Conservation (phyloP, 2,888 invertebrate species). For the Folsomia candida region DNA sequence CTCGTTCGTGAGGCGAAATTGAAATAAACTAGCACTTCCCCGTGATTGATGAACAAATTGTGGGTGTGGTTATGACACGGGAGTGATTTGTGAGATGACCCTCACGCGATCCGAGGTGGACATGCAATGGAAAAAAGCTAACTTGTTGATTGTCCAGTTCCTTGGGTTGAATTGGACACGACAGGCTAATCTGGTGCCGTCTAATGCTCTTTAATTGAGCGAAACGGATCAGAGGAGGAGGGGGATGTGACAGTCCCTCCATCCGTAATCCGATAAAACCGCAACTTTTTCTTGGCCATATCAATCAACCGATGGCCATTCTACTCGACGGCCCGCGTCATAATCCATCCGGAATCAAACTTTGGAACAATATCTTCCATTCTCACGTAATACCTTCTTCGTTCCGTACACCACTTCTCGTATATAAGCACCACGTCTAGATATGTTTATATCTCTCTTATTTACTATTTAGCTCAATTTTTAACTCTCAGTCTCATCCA, state of each 20-base stretch:
- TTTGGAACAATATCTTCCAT: not conserved
- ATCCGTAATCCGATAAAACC: conserved; percentile 11
- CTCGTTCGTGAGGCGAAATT: not conserved
- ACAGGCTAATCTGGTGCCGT: conserved; percentile 3
- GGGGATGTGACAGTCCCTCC: conserved; percentile 12
- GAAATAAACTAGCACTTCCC: conserved; percentile 1
- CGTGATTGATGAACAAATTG: not conserved
- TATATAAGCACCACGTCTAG: too few relatives aligned
- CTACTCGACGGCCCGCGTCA: not conserved
- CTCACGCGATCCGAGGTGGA: conserved; percentile 3
- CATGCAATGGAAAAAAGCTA: not conserved
- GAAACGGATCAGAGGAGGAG: conserved; percentile 13
- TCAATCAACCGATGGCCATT: not conserved
- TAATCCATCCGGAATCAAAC: conserved; percentile 2
- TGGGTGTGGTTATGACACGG: not conserved
- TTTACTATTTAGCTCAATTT: not conserved
- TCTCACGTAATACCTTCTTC: too few relatives aligned
- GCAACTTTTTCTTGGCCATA: conserved; percentile 4
- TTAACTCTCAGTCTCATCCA: not conserved
- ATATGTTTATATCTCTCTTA: too few relatives aligned
- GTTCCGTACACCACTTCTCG: not conserved
- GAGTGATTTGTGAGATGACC: not conserved
- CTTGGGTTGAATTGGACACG: conserved; percentile 8
- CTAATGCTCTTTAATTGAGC: conserved; percentile 10
- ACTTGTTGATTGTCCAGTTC: conserved; percentile 15